Conservation (phyloP, 2,888 invertebrate species). For the Apamea epomidion region DNA sequence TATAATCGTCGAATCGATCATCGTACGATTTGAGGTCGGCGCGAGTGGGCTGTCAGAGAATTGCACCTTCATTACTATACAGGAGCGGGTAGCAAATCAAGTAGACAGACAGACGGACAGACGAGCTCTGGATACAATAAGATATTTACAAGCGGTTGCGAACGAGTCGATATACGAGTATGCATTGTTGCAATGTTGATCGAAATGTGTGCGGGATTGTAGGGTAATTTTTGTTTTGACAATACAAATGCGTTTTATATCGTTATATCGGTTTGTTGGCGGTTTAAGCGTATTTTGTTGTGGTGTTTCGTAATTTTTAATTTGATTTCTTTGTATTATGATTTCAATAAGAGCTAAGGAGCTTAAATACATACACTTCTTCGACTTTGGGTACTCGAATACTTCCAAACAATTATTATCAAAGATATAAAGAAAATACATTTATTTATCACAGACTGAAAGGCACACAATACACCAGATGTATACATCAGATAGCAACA, state of each 20-base stretch:
- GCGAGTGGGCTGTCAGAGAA: constrained; percentile 78
- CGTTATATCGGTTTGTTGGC: constrained; percentile 35
- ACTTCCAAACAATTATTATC: too few species aligned
- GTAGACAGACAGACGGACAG: constrained; percentile 81
- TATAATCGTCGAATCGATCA: constrained; percentile 83
- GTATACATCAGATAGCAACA: too few species aligned
- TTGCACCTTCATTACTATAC: constrained; percentile 86
- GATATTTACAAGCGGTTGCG: constrained; percentile 83
- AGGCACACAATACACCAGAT: too few species aligned
- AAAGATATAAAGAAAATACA: too few species aligned
- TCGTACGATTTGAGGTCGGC: constrained; percentile 75
- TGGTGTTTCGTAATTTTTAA: constrained; percentile 37
- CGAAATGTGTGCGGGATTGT: constrained; percentile 69
- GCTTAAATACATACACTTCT: background rate
- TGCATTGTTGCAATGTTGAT: constrained; percentile 71
- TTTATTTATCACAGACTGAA: too few species aligned
- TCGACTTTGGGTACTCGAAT: background rate
- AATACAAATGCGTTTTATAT: constrained; percentile 69
- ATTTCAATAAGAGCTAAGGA: background rate
- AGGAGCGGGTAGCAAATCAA: constrained; percentile 85
- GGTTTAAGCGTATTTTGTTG: constrained; percentile 37
- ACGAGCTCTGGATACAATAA: constrained; percentile 82
- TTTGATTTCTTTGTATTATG: constrained; percentile 16
- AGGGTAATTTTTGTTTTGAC: constrained; percentile 78
- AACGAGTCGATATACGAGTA: constrained; percentile 73